phyloP scores from a whole-genome alignment of 35 echinoderm and acorn worm genomes.

The Apostichopus parvimensis region DNA sequence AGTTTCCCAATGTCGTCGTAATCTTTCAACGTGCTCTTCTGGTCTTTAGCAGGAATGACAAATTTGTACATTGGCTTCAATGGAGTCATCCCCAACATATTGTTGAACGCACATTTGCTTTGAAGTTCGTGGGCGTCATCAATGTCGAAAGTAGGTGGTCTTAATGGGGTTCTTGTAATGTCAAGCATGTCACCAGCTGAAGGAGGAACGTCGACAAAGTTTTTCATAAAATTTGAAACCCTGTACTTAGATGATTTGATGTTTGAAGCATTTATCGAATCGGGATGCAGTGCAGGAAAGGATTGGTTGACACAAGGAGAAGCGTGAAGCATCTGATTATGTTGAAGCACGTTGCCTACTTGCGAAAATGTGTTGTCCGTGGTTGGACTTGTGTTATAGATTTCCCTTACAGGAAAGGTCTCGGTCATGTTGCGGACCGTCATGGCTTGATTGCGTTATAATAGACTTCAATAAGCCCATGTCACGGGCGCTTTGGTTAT shows the following conservation, averaged over 20 bases:
- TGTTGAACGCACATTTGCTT: background rate
- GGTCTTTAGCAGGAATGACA: background rate
- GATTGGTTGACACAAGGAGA: too few relatives aligned
- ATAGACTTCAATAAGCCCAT: slow-evolving; percentile 11
- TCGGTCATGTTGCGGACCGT: too few relatives aligned
- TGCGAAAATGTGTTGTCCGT: too few relatives aligned
- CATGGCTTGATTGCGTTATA: background rate
- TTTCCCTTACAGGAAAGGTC: too few relatives aligned
- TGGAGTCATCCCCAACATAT: background rate
- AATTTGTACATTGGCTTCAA: background rate
- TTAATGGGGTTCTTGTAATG: background rate
- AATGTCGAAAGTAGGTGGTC: background rate
- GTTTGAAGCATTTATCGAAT: too few relatives aligned
- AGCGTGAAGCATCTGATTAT: too few relatives aligned
- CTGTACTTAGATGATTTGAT: too few relatives aligned
- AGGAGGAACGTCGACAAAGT: background rate
- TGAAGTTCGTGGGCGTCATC: background rate
- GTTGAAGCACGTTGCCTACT: too few relatives aligned
- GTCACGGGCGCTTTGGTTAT: background rate
- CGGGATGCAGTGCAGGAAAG: too few relatives aligned
- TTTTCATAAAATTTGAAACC: background rate
- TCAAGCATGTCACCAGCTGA: background rate
- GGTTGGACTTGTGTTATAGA: too few relatives aligned
- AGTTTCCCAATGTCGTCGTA: background rate
- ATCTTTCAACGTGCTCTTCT: background rate